phyloP scores from a whole-genome alignment of 2,888 invertebrate genomes.

The Scaptomyza cyrtandrae region DNA sequence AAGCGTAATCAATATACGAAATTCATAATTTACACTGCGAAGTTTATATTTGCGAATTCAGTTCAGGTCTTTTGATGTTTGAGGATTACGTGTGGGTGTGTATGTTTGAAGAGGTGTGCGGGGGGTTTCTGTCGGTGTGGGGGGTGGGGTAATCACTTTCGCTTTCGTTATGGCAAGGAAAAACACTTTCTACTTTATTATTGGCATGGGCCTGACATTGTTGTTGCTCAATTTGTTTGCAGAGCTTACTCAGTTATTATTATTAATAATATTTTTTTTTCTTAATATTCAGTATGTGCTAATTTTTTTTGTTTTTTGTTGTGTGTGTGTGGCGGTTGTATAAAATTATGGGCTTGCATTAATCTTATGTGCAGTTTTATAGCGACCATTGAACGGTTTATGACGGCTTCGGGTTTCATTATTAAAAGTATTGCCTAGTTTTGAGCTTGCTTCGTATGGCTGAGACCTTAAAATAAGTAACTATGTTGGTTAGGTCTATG shows the following conservation, averaged over 20 bases:
- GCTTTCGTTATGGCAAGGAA: constrained; percentile 60
- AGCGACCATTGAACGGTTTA: constrained; percentile 34
- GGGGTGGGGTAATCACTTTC: constrained; percentile 62
- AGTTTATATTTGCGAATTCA: constrained; percentile 53
- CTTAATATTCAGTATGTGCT: constrained; percentile 16
- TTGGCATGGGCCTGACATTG: constrained; percentile 40
- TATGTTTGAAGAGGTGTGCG: neutral
- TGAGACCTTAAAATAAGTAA: no score
- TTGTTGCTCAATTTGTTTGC: constrained; percentile 40
- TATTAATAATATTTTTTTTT: constrained; percentile 58
- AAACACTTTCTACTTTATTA: constrained; percentile 75
- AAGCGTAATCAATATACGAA: constrained; percentile 66
- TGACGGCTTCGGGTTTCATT: constrained; percentile 12
- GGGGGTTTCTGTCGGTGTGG: constrained; percentile 11
- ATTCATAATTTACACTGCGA: constrained; percentile 67
- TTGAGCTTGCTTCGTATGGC: constrained; percentile 1
- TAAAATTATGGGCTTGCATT: constrained; percentile 56
- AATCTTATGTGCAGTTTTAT: constrained; percentile 49
- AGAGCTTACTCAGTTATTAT: constrained; percentile 22
- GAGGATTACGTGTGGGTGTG: constrained; percentile 3
- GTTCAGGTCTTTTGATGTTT: constrained; percentile 48
- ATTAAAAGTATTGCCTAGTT: constrained; percentile 48
- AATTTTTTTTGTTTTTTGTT: constrained; percentile 43
- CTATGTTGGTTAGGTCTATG: no score
- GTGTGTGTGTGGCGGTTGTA: constrained; percentile 27